A percentile compares a stretch with the other conserved stretches of the same genome.
Evolutionary conservation across 2,797 vertebrate species (phyloP).

Genomic region (Eidolon dupreanum): DNA sequence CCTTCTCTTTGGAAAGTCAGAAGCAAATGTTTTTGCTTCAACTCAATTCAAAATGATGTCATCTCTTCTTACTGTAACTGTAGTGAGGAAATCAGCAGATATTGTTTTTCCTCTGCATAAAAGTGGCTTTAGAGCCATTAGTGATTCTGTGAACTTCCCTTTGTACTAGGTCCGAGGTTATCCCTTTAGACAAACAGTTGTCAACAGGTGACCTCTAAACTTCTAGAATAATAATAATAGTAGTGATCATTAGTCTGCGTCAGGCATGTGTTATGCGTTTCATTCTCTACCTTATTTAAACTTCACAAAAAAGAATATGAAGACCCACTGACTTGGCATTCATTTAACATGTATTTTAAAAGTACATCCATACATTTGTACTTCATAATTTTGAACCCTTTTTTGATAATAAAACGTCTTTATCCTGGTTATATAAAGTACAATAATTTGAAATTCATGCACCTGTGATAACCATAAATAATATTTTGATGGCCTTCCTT

Average conservation of each 20-base stretch:
- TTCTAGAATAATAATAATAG: not conserved
- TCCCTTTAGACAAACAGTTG: not conserved
- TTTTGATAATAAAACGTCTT: not conserved
- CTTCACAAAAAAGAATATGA: not conserved
- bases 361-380: not conserved
- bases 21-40: not conserved
- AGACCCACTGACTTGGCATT: not conserved
- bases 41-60: not conserved
- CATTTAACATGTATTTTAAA: slow-evolving; percentile 33
- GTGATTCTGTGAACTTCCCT: not conserved
- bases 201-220: not conserved
- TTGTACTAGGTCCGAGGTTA: not conserved
- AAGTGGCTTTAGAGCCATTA: not conserved
- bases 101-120: not conserved
- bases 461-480: not conserved
- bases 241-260: not conserved
- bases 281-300: not conserved
- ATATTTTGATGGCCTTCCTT: not conserved
- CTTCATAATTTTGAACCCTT: not conserved
- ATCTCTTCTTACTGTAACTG: not conserved
- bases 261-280: not conserved
- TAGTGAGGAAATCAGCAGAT: not conserved
- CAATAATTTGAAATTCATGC: not conserved
- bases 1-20: not conserved
- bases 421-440: not conserved